phyloP scores from a whole-genome alignment of 2,888 invertebrate species.

The Campoletis raptor region DNA sequence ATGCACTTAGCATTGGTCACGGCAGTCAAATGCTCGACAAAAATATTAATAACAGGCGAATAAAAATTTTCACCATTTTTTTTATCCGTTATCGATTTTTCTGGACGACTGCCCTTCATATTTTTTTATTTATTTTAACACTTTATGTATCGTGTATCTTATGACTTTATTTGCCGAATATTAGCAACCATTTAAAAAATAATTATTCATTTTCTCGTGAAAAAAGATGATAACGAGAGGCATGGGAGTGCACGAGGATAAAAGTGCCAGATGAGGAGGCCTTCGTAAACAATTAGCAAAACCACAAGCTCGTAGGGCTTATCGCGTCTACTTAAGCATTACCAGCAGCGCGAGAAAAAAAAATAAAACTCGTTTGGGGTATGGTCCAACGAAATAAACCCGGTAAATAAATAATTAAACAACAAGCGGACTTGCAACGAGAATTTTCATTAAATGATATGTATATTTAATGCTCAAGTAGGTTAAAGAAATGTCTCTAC shows the following conservation, averaged over 20 bases:
- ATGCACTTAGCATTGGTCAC: conserved; percentile 18
- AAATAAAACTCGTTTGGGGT: conserved; percentile 74
- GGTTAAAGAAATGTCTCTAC: conserved; percentile 28
- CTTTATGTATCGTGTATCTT: no score
- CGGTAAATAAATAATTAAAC: conserved; percentile 81
- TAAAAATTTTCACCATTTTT: background rate
- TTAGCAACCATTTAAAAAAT: conserved; percentile 67
- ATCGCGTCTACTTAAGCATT: conserved; percentile 44
- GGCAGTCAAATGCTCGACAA: background rate
- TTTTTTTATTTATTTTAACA: background rate
- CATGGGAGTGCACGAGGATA: conserved; percentile 32
- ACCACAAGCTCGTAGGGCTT: conserved; percentile 68
- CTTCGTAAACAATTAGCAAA: conserved; percentile 79
- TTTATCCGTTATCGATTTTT: background rate
- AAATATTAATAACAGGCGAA: background rate
- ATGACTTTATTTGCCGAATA: conserved; percentile 29
- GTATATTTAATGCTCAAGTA: conserved; percentile 19
- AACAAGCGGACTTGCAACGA: conserved; percentile 74
- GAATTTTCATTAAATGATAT: conserved; percentile 20
- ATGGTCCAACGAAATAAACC: conserved; percentile 78
- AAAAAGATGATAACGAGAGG: conserved; percentile 25
- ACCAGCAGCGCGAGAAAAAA: conserved; percentile 78
- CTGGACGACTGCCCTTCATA: background rate
- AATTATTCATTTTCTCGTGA: conserved; percentile 66
- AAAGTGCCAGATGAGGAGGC: conserved; percentile 61